Evolutionary conservation across 2,113 vertebrate species (phyloP), one percentile per base, ranked within the genome.

Genomic region (Thymallus thymallus): DNA sequence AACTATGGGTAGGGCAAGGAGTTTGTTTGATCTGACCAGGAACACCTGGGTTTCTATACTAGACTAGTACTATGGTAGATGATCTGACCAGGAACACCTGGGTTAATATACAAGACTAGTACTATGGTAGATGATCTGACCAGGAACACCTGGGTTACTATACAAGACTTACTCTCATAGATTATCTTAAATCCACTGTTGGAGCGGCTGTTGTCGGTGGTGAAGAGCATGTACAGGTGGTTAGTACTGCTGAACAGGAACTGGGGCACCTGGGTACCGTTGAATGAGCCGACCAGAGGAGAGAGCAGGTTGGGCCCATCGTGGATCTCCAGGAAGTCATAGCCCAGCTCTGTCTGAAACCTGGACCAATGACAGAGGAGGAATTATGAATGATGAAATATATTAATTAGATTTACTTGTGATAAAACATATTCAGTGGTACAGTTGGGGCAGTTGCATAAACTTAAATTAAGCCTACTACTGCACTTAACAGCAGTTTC

Each of bases 271-370:
- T 99, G 98, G 62, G 97, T 98, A 18, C 98, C 98, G 71, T 99
- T 99, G 72, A 97, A 98, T 75, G 98, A 98, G 73, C 96, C 97
- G 71, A 99, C 88, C 82, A 99, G 89, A 4, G 97, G 95, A 68
- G 97, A 98, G 58, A 99, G 85, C 68, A 99, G 92, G 81, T 97
- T 99, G 60, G 96, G 95, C 5, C 98, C 98, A 81, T 99, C 98
- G 0, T 99, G 97, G 80, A 99, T 93, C 93, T 99, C 97, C 76
- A 99, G 88, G 87, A 99, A 96, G 88, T 99, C 98, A n/a, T 99
- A 99, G 89, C 98, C 98, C 61, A 99, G 87, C 90, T 99, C 98
- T 18, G 98, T 99, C 87, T 99, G 98, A 90, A 99, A 99, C 88
- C 98, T 99, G 82, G 20, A 20, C 74, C 29, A 72, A 64, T 24